phyloP scores from a whole-genome alignment of 2,797 vertebrate species.

The Chiloscyllium punctatum region DNA sequence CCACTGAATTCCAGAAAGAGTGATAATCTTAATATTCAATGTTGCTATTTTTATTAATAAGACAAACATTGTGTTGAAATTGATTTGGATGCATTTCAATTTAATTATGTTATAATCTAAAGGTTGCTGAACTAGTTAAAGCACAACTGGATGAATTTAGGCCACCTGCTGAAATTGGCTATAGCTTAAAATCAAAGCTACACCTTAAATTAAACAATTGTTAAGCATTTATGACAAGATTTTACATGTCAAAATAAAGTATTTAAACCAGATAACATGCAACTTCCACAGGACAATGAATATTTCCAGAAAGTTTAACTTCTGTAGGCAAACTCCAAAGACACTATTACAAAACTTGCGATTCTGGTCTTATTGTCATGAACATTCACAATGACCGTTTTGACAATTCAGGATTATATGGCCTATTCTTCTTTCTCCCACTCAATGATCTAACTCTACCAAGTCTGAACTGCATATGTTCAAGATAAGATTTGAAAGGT shows the following conservation, averaged over 20 bases:
- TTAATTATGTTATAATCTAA: background rate
- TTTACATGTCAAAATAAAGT: background rate
- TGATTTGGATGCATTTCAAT: background rate
- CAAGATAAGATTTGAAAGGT: background rate
- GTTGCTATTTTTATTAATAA: background rate
- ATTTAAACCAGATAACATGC: background rate
- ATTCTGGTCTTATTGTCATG: background rate
- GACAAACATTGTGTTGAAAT: background rate
- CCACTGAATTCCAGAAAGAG: background rate
- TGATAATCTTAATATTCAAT: background rate
- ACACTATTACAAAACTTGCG: background rate
- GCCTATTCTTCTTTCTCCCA: background rate
- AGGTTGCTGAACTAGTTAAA: background rate
- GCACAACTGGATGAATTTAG: conserved; percentile 1
- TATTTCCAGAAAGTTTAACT: background rate
- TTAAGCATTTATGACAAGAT: background rate
- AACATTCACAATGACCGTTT: background rate
- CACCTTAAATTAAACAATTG: background rate
- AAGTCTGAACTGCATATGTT: background rate
- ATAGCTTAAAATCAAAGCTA: background rate
- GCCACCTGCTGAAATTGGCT: background rate
- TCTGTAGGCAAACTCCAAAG: background rate
- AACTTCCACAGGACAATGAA: background rate
- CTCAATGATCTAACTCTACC: background rate
- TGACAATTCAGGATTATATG: background rate